Evolutionary conservation across 1,140 invertebrate genomes (phyloP), one percentile per base, ranked within the genome.

Genomic region (Dinoponera quadriceps): DNA sequence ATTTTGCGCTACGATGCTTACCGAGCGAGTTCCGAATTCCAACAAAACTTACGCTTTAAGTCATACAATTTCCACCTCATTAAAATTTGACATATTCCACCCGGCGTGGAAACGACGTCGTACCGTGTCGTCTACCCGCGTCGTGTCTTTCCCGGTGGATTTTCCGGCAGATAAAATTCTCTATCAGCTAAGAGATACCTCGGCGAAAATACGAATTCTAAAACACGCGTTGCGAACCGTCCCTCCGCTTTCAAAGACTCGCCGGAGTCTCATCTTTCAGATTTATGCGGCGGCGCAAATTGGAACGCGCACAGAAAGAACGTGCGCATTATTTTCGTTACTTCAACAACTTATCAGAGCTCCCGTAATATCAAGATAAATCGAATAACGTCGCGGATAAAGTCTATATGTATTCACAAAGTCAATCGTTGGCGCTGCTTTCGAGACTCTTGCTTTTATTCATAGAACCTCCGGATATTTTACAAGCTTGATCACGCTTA

Each of bases 1-100:
- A 83, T 87, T 88, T 88, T 87, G 68, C 66, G 51, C 65, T 16
- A 33, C 51, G 55, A 48, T 33, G 74, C 74, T 77, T 66, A 59
- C 20, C 16, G 13, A 38, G 49, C 48, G 25, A 55, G 7, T 68
- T 59, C 33, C 2, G 33, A 71, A 80, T 59, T 59, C 22, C n/a
- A 27, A 38, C 33, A 77, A 44, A 38, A 77, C 62, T 29, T 25
- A 2, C 25, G 48, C 49, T 77, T 71, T 22, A n/a, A 51, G 48
- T 69, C 48, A 71, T 38, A 20, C 18, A 63, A 7, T 63, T 63
- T 63, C 29, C 29, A 38, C 27, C 14, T 63, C 60, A 38, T 63
- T 63, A 38, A 38, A 63, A 38, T 63, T 38, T n/a, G 29, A 9
- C 60, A 63, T 33, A 63, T 38, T 38, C 33, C 11, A 63, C 22